phyloP scores from a whole-genome alignment of 2,113 vertebrate genomes.

The Sitta europaea region DNA sequence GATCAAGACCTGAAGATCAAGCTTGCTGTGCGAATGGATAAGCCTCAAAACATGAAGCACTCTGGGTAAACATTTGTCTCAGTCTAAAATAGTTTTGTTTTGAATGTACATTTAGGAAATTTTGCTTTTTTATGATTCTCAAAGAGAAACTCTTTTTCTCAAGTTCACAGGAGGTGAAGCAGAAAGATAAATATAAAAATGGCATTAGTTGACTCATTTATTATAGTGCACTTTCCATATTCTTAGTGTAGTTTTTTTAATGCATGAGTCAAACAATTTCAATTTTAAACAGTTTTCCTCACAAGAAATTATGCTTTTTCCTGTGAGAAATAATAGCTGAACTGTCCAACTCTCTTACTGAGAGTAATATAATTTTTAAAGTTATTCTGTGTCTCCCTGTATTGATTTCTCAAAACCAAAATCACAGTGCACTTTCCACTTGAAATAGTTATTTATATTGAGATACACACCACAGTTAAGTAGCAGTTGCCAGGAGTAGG shows the following conservation, averaged over 20 bases:
- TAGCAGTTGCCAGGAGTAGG: neutral
- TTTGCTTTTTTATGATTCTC: neutral
- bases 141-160: neutral
- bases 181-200: neutral
- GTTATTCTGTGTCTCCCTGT: neutral
- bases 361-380: neutral
- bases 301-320: neutral
- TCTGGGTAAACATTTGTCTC: conserved; percentile 84
- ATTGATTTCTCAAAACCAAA: neutral
- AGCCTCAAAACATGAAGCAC: conserved; percentile 99
- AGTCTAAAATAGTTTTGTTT: neutral
- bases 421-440: neutral
- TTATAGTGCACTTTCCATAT: neutral
- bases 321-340: neutral
- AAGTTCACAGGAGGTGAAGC: neutral
- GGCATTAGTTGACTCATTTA: neutral
- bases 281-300: neutral
- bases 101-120: neutral
- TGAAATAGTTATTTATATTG: neutral
- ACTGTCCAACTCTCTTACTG: neutral
- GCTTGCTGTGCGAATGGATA: conserved; percentile 97
- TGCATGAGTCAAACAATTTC: neutral
- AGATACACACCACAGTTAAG: neutral
- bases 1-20: conserved; percentile 96
- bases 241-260: neutral